Evolutionary conservation across 1,140 invertebrate species (phyloP).

Genomic region (Tribolium madens): DNA sequence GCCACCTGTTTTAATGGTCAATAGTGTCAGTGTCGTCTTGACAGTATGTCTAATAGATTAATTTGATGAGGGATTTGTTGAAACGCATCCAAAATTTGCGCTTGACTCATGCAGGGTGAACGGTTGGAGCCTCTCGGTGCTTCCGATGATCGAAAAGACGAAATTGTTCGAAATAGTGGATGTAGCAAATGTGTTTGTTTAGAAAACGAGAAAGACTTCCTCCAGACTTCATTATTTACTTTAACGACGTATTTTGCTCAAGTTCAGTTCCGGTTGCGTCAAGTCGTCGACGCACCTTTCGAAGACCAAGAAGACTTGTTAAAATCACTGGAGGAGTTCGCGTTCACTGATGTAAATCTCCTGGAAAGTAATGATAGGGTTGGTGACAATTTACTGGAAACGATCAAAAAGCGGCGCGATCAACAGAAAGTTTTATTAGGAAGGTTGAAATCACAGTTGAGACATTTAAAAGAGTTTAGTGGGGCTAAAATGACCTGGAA

Average conservation of each 20-base stretch:
- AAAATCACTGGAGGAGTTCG: conserved; percentile 95
- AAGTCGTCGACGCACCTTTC: conserved; percentile 88
- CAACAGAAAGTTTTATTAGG: conserved; percentile 89
- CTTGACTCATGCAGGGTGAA: conserved; percentile 66
- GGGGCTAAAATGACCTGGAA: conserved; percentile 73
- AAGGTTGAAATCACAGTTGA: conserved; percentile 88
- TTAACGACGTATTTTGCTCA: conserved; percentile 98
- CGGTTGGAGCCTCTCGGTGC: conserved; percentile 84
- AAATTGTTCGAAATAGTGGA: conserved; percentile 46
- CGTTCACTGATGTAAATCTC: conserved; percentile 92
- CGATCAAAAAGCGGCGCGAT: conserved; percentile 72
- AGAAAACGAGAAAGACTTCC: conserved; percentile 94
- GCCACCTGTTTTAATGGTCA: conserved; percentile 19
- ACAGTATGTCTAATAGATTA: not conserved
- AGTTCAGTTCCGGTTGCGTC: conserved; percentile 93
- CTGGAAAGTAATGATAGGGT: conserved; percentile 60
- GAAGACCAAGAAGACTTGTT: conserved; percentile 89
- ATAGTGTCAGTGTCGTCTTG: conserved; percentile 26
- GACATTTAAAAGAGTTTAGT: not conserved
- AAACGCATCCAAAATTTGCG: not conserved
- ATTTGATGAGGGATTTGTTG: no score
- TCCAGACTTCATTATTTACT: conserved; percentile 95
- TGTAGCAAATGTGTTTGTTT: conserved; percentile 64
- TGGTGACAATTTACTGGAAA: conserved; percentile 50
- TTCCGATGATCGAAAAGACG: conserved; percentile 70